Evolutionary conservation across 2,797 vertebrate genomes (phyloP), one percentile per base, ranked within the genome.

Genomic region (Holocentrus rufus): DNA sequence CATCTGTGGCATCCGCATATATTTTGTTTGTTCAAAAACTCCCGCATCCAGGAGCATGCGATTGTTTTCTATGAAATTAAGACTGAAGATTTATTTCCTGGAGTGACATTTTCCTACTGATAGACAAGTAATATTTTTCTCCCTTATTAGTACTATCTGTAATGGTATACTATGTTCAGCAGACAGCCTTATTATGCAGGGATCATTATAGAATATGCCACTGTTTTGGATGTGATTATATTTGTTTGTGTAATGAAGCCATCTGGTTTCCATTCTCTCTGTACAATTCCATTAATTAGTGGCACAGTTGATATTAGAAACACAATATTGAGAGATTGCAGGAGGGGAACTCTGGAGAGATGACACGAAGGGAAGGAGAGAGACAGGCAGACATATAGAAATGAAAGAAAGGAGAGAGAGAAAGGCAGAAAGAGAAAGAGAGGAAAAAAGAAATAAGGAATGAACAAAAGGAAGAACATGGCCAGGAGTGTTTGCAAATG

Each of bases 221-320:
- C 73, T 89, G 80, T 81, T 85, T 83, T 85, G 76, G 85, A 89
- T 81, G 68, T 75, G 75, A 90, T 87, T 89, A 82, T 89, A 90
- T 92, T 90, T 92, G 87, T 92, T 92, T 89, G 85, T 80, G 85
- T 90, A 86, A 87, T 88, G 87, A 82, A 90, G 88, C 92, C 92
- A 92, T 94, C 91, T 94, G 92, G 87, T 92, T 92, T 90, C 87
- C 79, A 89, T 89, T 90, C 89, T 86, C 85, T 85, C 69, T 60
- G 78, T 87, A 91, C 90, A 90, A 89, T 92, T 91, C 79, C 84
- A 93, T 92, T 92, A 92, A 93, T 93, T 92, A 92, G 86, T 85
- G 81, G 72, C 90, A 87, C 77, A 80, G 87, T 89, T 89, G 83
- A 91, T 91, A 90, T 90, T 89, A 92, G 81, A 83, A 87, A 81